Base-by-base conservation (phyloP, 1,140 invertebrate genomes). In the Bombus vancouverensis region DNA sequence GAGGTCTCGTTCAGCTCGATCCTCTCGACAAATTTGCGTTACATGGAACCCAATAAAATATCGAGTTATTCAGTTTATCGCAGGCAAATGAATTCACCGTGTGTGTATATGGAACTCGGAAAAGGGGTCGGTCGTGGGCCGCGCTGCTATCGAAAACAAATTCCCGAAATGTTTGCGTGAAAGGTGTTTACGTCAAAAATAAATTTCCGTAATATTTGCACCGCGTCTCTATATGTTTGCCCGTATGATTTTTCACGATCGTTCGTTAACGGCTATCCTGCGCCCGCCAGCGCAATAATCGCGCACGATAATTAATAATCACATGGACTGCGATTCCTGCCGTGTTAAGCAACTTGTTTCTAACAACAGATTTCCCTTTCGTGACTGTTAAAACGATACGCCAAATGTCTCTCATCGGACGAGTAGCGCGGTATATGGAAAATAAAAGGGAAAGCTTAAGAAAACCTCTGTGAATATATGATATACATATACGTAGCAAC, bases 171-270 rank as follows among this genome's bases (percentile, higher is more conserved):
- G 74, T 83, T 83, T 83, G 81, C 62, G 47, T 42, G 62, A 77
- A 77, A 83, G 75, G 74, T 70, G 81, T 83, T 70, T 66, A 77
- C 81, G 73, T 76, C 44, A 70, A 75, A 77, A 83, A 68, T 76
- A 77, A 77, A 83, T 83, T 83, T 39, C 39, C 74, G 62, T 70
- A 28, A 70, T 83, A 77, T 77, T 83, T 77, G 22, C 74, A 25
- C 28, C 9, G 28, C 0, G 39, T 32, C 28, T 34, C 4, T 78
- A 22, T 37, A n/a, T 32, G 13, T 44, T 25, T 37, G 22, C 4
- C 32, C 22, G 42, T 74, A 2, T n/a, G n/a, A 62, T 76, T 59
- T 34, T 76, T 59, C 53, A 4, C 47, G 34, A 12, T 2, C 34
- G 37, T 65, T 62, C 18, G 57, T 59, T 72, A 72, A 72, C 28